Base-by-base conservation (phyloP, 2,888 invertebrate genomes). In the Hirtodrosophila trivittata region DNA sequence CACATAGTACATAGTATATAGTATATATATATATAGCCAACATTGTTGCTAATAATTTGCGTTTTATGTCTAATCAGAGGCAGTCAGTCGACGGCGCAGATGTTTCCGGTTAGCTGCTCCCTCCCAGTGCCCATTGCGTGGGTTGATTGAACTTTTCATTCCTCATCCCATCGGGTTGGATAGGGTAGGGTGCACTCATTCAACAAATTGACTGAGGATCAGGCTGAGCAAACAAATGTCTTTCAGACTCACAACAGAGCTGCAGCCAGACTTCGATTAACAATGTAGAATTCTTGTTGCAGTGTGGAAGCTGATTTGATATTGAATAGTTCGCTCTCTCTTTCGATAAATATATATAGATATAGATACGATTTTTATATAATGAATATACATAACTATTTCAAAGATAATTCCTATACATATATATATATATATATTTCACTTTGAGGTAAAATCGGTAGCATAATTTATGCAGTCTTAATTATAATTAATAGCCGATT, bases 1-100 rank as follows among this genome's bases (percentile, higher is more conserved):
- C 18, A 21, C 5, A 21, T 21, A 21, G 5, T 21, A 21, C 5
- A 21, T 21, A 21, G n/a, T 21, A 21, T 21, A 21, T 21, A 21
- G n/a, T 21, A 21, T 21, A 21, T 21, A 21, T 21, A 21, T 21
- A 21, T 21, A n/a, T 42, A 35, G 45, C 52, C 39, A 55, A 55
- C 38, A 38, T 72, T 65, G 65, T 71, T 58, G 73, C 74, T 76
- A 76, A 76, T 76, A 75, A 80, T 80, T 83, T 64, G 80, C 80
- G 57, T 75, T 76, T 68, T 62, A 63, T 58, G 67, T 69, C 80
- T 81, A 83, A 81, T 83, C 84, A 66, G 56, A 51, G 46, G 65
- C 74, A 78, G 57, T 56, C 49, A 21, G 33, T 12, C 35, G 13
- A 1, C 43, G 58, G 33, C 62, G 75, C 80, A 81, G 69, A 80